Conservation (phyloP, 2,113 vertebrate genomes). For the Corythornis vintsioides region DNA sequence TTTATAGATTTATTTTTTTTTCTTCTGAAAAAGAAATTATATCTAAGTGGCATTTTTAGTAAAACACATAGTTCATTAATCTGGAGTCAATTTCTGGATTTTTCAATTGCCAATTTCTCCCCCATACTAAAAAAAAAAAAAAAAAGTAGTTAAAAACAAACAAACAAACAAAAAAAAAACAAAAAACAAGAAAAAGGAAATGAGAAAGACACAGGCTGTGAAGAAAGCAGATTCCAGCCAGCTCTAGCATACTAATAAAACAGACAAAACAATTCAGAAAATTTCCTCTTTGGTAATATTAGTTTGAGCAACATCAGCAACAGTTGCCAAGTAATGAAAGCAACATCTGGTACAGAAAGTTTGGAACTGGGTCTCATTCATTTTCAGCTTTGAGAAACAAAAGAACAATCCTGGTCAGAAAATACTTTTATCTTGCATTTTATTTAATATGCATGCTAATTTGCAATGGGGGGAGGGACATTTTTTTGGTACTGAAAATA, state of each 20-base stretch:
- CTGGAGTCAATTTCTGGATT: conserved; percentile 1
- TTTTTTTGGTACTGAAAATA: neutral
- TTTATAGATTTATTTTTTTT: neutral
- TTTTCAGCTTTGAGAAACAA: neutral
- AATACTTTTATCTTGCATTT: neutral
- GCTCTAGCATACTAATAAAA: neutral
- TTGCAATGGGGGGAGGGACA: neutral
- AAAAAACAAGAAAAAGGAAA: neutral
- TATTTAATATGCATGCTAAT: neutral
- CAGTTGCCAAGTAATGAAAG: conserved; percentile 1
- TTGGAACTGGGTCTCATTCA: neutral
- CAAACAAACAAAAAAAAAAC: neutral
- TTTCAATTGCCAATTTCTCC: neutral
- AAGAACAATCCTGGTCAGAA: neutral
- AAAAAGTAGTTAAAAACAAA: neutral
- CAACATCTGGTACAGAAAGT: conserved; percentile 4
- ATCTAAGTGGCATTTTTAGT: neutral
- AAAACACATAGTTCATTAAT: neutral
- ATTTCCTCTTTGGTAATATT: neutral
- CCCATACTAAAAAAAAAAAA: neutral
- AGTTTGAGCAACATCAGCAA: neutral
- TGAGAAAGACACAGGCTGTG: neutral
- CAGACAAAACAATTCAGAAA: neutral
- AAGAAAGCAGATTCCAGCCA: neutral
- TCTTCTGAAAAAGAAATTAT: neutral